These are phyloP conservation scores for Tetropium fuscum DNA, from an alignment of 2,888 invertebrate species.

Conservation along the genomic window DNA sequence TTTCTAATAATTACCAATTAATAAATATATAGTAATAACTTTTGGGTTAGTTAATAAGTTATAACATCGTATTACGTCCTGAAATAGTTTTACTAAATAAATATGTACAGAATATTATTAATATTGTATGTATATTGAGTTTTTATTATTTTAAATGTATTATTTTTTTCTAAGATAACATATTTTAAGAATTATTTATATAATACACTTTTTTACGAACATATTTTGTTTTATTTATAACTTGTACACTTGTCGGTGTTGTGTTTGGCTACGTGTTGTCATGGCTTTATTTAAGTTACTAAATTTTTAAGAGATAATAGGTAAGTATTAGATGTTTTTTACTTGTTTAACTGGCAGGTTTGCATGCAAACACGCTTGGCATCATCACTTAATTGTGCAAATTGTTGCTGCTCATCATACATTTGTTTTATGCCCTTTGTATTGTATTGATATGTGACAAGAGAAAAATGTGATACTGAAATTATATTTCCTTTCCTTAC, in stretches of 20 bases:
- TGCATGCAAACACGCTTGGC: constrained; percentile 20
- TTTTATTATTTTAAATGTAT: constrained; percentile 31
- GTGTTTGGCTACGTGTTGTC: constrained; percentile 28
- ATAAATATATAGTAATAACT: too few relatives aligned
- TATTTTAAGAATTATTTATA: constrained; percentile 34
- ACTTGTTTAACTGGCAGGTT: constrained; percentile 5
- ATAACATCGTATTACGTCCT: too few relatives aligned
- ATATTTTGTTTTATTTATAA: constrained; percentile 38
- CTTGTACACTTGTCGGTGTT: constrained; percentile 22
- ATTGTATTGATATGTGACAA: too few relatives aligned
- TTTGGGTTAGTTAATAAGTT: too few relatives aligned
- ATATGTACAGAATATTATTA: too few relatives aligned
- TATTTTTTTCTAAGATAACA: constrained; percentile 10
- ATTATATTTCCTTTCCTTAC: constrained; percentile 40
- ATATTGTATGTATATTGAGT: constrained; percentile 29
- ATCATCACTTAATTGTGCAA: too few relatives aligned
- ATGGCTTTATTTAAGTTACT: constrained; percentile 25
- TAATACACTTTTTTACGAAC: constrained; percentile 35
- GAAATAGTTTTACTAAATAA: too few relatives aligned
- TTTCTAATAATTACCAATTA: too few relatives aligned
- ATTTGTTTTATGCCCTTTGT: too few relatives aligned
- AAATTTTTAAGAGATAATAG: constrained; percentile 11
- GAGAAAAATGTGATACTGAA: too few relatives aligned
- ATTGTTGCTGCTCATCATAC: background rate
- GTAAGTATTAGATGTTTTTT: constrained; percentile 26